Conservation (phyloP, 1,140 invertebrate genomes). For the Caenorhabditis remanei region DNA sequence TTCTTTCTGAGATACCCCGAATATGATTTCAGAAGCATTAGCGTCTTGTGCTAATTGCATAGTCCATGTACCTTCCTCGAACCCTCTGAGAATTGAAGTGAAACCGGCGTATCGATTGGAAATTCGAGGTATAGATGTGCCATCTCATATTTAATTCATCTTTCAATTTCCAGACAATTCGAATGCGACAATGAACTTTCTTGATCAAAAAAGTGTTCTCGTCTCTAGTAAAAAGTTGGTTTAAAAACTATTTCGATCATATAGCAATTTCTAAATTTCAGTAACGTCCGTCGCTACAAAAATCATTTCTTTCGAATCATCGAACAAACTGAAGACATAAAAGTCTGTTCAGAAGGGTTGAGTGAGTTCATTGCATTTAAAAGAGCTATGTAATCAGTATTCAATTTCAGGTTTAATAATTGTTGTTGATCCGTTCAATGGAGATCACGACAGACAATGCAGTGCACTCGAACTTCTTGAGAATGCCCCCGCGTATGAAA, state of each 20-base stretch:
- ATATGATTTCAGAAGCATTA: background rate
- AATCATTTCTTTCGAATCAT: background rate
- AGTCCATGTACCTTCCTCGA: background rate
- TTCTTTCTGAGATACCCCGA: background rate
- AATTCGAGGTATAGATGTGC: background rate
- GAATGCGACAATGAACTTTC: background rate
- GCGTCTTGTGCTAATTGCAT: background rate
- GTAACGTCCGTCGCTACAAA: background rate
- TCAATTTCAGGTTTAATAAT: background rate
- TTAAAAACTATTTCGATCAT: background rate
- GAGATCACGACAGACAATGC: background rate
- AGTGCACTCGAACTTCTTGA: background rate
- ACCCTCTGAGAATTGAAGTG: background rate
- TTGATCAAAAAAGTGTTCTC: background rate
- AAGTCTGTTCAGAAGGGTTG: background rate
- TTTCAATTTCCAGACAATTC: background rate
- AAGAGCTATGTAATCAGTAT: background rate
- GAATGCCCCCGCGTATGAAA: background rate
- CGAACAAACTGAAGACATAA: background rate
- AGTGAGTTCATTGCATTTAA: background rate
- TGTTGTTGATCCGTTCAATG: conserved; percentile 10
- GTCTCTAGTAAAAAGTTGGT: background rate
- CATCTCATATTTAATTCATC: no score
- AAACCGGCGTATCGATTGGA: background rate
- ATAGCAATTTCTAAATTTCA: background rate